phyloP scores from a whole-genome alignment of 2,113 vertebrate species.

The Hypocryptadius cinnamomeus region DNA sequence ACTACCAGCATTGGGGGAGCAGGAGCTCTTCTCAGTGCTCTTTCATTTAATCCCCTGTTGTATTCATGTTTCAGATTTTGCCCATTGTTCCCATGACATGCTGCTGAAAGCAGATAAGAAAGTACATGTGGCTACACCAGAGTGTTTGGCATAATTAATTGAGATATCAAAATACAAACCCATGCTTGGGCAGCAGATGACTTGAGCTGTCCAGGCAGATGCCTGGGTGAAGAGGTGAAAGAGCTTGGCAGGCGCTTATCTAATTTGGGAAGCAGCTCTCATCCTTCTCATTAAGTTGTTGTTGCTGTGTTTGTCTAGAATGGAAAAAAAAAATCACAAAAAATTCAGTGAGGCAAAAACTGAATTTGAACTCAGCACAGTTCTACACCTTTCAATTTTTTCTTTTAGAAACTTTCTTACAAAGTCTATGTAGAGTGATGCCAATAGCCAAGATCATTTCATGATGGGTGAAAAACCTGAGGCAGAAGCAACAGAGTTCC shows the following conservation, averaged over 20 bases:
- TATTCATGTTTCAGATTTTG: neutral
- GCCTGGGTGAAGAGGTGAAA: neutral
- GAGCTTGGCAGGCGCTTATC: neutral
- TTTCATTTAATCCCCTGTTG: neutral
- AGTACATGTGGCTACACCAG: neutral
- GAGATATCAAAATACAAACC: constrained; percentile 5
- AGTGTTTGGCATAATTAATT: neutral
- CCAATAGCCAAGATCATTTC: neutral
- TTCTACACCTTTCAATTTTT: neutral
- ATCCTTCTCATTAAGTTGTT: neutral
- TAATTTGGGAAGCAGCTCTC: neutral
- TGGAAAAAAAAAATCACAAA: neutral
- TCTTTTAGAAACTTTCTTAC: neutral
- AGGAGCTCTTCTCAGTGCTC: neutral
- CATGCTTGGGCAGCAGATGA: neutral
- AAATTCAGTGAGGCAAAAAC: neutral
- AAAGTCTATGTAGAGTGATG: neutral
- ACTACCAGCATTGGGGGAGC: fast-evolving
- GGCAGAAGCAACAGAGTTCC: neutral
- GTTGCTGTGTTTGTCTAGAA: neutral
- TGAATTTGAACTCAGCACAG: neutral
- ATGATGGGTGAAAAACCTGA: neutral
- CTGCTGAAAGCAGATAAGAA: neutral
- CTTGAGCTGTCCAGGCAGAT: neutral
- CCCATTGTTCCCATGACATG: neutral